Evolutionary conservation across 1,140 invertebrate species (phyloP).

Genomic region (Calliopsis andreniformis): DNA sequence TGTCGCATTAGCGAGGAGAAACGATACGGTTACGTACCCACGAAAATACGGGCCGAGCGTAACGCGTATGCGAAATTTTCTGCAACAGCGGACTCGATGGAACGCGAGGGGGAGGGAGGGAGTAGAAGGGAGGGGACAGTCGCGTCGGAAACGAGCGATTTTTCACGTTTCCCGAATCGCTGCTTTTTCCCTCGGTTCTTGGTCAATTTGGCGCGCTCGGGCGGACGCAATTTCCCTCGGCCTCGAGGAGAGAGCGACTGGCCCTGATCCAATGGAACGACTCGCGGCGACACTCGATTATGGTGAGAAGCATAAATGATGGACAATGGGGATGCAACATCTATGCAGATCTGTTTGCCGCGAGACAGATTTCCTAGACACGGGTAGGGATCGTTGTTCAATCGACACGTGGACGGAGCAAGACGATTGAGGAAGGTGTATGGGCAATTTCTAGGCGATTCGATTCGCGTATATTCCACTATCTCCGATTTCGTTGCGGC

Average conservation of each 20-base stretch:
- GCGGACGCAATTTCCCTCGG: constrained; percentile 28
- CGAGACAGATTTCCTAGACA: too few relatives aligned
- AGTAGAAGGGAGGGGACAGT: background rate
- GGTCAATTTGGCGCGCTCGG: constrained; percentile 56
- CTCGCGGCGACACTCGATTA: constrained; percentile 54
- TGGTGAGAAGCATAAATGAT: constrained; percentile 16
- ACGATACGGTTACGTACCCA: background rate
- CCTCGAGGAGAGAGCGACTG: constrained; percentile 25
- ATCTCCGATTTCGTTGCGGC: too few relatives aligned
- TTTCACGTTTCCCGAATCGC: background rate
- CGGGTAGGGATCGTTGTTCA: too few relatives aligned
- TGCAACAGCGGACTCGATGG: background rate
- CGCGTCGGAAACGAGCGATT: constrained; percentile 4
- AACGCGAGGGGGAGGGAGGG: too few relatives aligned
- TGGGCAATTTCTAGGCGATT: too few relatives aligned
- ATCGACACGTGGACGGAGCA: too few relatives aligned
- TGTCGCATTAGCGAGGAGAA: constrained; percentile 28
- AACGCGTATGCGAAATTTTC: too few relatives aligned
- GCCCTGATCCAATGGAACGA: constrained; percentile 36
- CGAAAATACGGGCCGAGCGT: background rate
- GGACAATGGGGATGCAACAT: too few relatives aligned
- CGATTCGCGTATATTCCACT: too few relatives aligned
- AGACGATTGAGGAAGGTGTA: too few relatives aligned
- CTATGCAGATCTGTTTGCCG: too few relatives aligned
- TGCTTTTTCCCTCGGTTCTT: constrained; percentile 6